Percentiles rank a stretch among this genome's conserved stretches.
Evolutionary conservation across 2,113 vertebrate species (phyloP).

Genomic region (cattle (Bos taurus)): DNA sequence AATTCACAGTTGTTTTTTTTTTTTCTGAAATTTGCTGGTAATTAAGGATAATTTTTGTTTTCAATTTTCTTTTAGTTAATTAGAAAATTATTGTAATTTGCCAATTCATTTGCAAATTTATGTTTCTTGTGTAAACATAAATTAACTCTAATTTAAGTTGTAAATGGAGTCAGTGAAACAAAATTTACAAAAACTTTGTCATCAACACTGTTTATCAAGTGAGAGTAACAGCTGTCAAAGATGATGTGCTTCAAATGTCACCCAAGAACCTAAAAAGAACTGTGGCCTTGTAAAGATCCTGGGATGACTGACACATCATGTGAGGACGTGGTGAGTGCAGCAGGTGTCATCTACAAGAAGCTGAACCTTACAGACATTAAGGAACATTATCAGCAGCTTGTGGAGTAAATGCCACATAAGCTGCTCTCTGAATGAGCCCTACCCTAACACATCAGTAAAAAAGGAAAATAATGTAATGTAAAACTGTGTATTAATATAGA

Average conservation of each 20-base stretch:
- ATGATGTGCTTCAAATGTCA: constrained; percentile 24
- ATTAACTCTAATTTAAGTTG: constrained; percentile 46
- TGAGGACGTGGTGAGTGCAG: neutral
- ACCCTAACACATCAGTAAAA: constrained; percentile 21
- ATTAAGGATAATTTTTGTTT: constrained; percentile 52
- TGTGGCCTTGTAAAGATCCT: neutral
- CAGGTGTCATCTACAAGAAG: constrained; percentile 21
- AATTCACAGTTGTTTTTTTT: neutral
- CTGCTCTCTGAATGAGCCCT: constrained; percentile 31
- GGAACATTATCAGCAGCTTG: constrained; percentile 58
- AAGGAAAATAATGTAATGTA: constrained; percentile 42
- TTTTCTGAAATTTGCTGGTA: constrained; percentile 45
- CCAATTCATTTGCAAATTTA: constrained; percentile 56
- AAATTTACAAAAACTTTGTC: constrained; percentile 48
- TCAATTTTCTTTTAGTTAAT: constrained; percentile 58
- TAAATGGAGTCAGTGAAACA: constrained; percentile 42
- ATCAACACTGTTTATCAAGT: neutral
- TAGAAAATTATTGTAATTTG: constrained; percentile 67
- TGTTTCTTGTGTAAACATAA: constrained; percentile 47
- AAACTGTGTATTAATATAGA: constrained; percentile 63
- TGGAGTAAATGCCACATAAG: constrained; percentile 49
- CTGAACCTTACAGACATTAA: constrained; percentile 2
- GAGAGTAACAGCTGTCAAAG: neutral
- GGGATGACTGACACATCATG: neutral
- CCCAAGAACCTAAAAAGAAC: neutral